Percentiles rank a stretch among this genome's conserved stretches.
Evolutionary conservation across 2,888 invertebrate genomes (phyloP).

Genomic region (Iselma pallidipennis): DNA sequence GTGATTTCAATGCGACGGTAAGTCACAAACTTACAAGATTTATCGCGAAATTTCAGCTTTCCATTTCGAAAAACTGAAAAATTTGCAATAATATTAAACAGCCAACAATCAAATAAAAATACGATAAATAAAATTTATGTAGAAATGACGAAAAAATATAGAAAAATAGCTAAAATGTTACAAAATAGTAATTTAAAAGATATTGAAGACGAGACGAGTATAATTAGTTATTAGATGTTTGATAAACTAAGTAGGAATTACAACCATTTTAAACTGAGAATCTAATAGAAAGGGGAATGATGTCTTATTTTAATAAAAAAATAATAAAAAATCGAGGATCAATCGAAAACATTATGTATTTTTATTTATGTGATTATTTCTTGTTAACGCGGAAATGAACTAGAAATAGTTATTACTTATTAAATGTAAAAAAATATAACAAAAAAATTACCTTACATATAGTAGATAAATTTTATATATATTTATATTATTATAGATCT

Average conservation of each 20-base stretch:
- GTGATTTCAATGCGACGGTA: constrained; percentile 39
- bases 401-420: no score
- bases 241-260: constrained; percentile 23
- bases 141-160: constrained; percentile 17
- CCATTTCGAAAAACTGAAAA: not conserved
- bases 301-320: not conserved
- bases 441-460: no score
- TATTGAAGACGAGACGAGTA: constrained; percentile 11
- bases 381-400: no score
- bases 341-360: no score
- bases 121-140: not conserved
- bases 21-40: constrained; percentile 23
- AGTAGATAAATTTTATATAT: no score
- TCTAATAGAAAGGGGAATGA: constrained; percentile 2
- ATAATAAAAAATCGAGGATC: no score
- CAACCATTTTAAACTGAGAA: constrained; percentile 1
- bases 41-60: not conserved
- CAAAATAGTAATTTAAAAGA: constrained; percentile 28
- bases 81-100: not conserved
- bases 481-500: no score
- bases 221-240: constrained; percentile 20
- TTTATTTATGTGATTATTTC: no score
- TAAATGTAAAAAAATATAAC: no score
- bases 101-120: not conserved
- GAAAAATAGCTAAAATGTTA: constrained; percentile 24